Percentiles rank a stretch among this genome's conserved stretches.
Evolutionary conservation across 2,113 vertebrate species (phyloP).

Genomic region (Sylvilagus bachmani): DNA sequence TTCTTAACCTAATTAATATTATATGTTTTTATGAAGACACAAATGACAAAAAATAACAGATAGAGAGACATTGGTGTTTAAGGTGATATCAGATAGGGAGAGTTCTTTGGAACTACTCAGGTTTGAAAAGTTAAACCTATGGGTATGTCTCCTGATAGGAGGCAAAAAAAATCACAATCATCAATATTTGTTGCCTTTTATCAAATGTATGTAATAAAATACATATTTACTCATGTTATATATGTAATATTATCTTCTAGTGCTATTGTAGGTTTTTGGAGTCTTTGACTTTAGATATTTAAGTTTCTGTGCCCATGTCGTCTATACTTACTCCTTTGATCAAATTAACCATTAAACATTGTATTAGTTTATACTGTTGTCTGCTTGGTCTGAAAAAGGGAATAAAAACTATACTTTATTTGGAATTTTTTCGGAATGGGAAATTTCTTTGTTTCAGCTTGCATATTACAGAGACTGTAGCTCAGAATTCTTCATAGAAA

Average conservation of each 20-base stretch:
- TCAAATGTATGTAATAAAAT: neutral
- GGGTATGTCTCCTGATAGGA: neutral
- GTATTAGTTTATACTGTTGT: neutral
- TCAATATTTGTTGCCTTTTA: constrained; percentile 5
- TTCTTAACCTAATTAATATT: neutral
- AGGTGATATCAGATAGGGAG: constrained; percentile 21
- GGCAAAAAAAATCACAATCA: neutral
- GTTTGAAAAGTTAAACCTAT: constrained; percentile 36
- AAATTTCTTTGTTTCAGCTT: constrained; percentile 49
- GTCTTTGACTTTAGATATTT: neutral
- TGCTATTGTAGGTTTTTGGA: neutral
- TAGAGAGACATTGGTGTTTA: constrained; percentile 23
- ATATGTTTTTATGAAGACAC: constrained; percentile 12
- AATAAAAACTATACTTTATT: constrained; percentile 36
- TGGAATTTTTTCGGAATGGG: constrained; percentile 34
- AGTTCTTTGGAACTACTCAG: neutral
- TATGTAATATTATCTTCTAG: neutral
- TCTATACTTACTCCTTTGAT: neutral
- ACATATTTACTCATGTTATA: neutral
- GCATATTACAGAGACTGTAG: neutral
- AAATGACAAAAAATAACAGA: constrained; percentile 6
- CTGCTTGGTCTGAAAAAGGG: neutral
- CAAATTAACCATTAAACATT: neutral
- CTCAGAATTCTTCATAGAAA: constrained; percentile 1
- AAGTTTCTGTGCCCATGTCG: neutral